phyloP scores from a whole-genome alignment of 2,888 invertebrate species.

The Ennomos fuscantarius region DNA sequence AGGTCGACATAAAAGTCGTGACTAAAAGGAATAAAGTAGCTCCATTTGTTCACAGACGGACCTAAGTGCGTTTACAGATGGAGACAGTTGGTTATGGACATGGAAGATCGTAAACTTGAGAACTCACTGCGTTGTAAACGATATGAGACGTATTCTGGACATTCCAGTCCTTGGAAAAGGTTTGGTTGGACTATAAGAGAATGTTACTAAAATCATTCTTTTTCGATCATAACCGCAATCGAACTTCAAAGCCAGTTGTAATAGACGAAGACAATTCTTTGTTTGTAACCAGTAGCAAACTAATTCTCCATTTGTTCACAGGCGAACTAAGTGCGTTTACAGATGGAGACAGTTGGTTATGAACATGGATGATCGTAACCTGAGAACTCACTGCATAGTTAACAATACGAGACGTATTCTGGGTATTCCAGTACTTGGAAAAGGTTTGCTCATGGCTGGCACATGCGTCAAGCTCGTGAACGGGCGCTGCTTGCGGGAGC shows the following conservation, averaged over 20 bases:
- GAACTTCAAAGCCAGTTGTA: too few relatives aligned
- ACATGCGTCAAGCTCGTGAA: too few relatives aligned
- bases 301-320: constrained; percentile 5
- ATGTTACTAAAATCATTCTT: too few relatives aligned
- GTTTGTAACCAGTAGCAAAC: too few relatives aligned
- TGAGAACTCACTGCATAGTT: not conserved
- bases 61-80: constrained; percentile 9
- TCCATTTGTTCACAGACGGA: constrained; percentile 9
- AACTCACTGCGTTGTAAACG: constrained; percentile 2
- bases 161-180: not conserved
- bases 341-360: constrained; percentile 1
- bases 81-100: constrained; percentile 3
- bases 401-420: constrained; percentile 2
- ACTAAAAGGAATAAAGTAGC: constrained; percentile 8
- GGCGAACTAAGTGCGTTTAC: constrained; percentile 7
- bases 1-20: constrained; percentile 7
- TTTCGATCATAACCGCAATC: too few relatives aligned
- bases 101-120: constrained; percentile 5
- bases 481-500: too few relatives aligned
- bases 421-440: not conserved
- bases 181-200: not conserved
- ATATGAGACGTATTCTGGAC: constrained; percentile 1
- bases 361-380: constrained; percentile 3
- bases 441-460: too few relatives aligned
- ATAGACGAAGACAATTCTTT: too few relatives aligned